Conservation (phyloP, 2,888 invertebrate species). For the Nomada ruficornis region DNA sequence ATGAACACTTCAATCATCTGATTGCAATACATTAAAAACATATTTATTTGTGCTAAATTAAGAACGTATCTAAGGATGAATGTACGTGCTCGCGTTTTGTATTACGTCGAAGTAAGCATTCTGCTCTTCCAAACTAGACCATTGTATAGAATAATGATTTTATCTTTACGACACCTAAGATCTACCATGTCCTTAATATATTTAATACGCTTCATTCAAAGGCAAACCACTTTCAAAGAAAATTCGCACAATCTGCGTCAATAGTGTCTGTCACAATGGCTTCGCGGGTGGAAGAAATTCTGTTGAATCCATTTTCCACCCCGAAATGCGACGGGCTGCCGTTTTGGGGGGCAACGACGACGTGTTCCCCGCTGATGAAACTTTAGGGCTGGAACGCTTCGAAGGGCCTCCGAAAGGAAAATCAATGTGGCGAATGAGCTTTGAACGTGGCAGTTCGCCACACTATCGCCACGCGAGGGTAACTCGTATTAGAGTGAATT, state of each 20-base stretch:
- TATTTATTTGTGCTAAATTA: not conserved
- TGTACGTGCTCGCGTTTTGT: too few species aligned
- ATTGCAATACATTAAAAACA: not conserved
- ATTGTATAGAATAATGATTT: too few species aligned
- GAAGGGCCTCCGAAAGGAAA: conserved; percentile 78
- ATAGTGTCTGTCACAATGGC: conserved; percentile 16
- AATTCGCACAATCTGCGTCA: not conserved
- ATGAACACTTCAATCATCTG: not conserved
- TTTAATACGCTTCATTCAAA: too few species aligned
- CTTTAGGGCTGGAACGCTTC: conserved; percentile 68
- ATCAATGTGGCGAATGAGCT: conserved; percentile 82
- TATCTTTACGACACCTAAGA: too few species aligned
- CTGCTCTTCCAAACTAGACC: not conserved
- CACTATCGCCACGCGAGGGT: conserved; percentile 75
- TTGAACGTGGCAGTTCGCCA: conserved; percentile 74
- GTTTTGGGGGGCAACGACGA: conserved; percentile 76
- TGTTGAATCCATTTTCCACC: conserved; percentile 47
- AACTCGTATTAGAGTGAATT: conserved; percentile 76
- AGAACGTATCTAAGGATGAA: not conserved
- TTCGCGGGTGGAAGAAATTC: conserved; percentile 30
- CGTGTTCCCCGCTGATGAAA: conserved; percentile 70
- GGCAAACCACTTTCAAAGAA: too few species aligned
- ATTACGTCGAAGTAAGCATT: too few species aligned
- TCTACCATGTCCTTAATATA: too few species aligned
- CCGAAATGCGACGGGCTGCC: conserved; percentile 59